Evolutionary conservation across 2,888 invertebrate genomes (phyloP).

Genomic region (Drosophila sordidapex): DNA sequence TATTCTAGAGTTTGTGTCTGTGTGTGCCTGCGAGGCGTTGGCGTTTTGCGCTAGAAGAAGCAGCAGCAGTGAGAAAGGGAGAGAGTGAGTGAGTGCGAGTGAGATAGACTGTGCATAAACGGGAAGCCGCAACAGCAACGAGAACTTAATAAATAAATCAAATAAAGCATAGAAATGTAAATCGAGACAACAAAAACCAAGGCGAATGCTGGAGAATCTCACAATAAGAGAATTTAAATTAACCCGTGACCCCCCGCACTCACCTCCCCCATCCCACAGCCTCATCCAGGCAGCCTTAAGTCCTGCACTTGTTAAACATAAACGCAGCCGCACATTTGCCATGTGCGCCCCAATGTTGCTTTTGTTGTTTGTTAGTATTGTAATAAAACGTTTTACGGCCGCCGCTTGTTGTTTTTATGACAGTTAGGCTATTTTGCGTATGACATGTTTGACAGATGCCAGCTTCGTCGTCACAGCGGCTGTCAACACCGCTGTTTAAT

Average conservation of each 20-base stretch:
- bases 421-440: constrained; percentile 80
- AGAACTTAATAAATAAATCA: constrained; percentile 70
- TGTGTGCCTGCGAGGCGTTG: constrained; percentile 69
- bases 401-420: constrained; percentile 72
- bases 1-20: constrained; percentile 45
- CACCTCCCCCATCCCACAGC: neutral
- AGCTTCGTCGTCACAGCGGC: constrained; percentile 42
- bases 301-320: constrained; percentile 62
- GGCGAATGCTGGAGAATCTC: constrained; percentile 20
- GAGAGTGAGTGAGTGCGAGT: neutral
- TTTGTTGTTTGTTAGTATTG: constrained; percentile 40
- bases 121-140: constrained; percentile 18
- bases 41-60: constrained; percentile 61
- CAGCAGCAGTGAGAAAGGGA: constrained; percentile 27
- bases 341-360: constrained; percentile 38
- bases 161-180: constrained; percentile 63
- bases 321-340: constrained; percentile 68
- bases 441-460: constrained; percentile 80
- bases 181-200: constrained; percentile 34
- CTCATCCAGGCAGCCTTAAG: neutral
- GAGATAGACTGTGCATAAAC: constrained; percentile 1
- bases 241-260: neutral
- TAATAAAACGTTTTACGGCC: constrained; percentile 76
- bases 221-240: constrained; percentile 40
- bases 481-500: constrained; percentile 73